Percentiles rank a stretch among this genome's conserved stretches.
These are phyloP conservation scores for Gobiocypris rarus DNA, from an alignment of 2,113 vertebrate genomes.

Conservation along the genomic window DNA sequence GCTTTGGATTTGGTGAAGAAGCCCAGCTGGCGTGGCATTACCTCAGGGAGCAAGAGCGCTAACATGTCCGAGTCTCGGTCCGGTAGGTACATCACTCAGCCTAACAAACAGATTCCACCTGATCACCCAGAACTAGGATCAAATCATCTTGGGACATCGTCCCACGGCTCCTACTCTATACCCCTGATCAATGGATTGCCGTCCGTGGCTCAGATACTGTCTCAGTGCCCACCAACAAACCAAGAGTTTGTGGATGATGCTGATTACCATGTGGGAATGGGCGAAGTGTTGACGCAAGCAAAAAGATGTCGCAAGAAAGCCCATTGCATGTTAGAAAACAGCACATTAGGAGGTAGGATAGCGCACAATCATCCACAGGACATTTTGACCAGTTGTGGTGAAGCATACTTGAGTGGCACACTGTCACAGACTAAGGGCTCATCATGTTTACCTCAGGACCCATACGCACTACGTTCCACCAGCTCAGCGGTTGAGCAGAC, in stretches of 20 bases:
- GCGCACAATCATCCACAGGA: background rate
- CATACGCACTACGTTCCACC: conserved; percentile 4
- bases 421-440: conserved; percentile 25
- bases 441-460: conserved; percentile 11
- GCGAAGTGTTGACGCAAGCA: background rate
- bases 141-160: background rate
- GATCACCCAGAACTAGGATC: background rate
- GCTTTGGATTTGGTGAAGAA: conserved; percentile 68
- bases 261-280: background rate
- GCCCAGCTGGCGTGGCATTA: conserved; percentile 69
- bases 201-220: conserved; percentile 3
- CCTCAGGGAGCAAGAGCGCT: conserved; percentile 42
- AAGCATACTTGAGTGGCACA: background rate
- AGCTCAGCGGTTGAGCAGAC: conserved; percentile 56
- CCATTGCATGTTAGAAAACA: background rate
- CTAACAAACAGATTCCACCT: background rate
- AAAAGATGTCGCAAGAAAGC: background rate
- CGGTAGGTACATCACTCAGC: conserved; percentile 5
- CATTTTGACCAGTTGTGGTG: background rate
- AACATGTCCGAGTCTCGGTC: background rate
- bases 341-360: background rate
- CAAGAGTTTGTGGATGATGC: background rate
- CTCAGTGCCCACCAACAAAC: conserved; percentile 16
- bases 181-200: background rate
- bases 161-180: background rate